A percentile compares a stretch with the other conserved stretches of the same genome.
Evolutionary conservation across 2,113 vertebrate genomes (phyloP).

Genomic region (Hemiprocne comata): DNA sequence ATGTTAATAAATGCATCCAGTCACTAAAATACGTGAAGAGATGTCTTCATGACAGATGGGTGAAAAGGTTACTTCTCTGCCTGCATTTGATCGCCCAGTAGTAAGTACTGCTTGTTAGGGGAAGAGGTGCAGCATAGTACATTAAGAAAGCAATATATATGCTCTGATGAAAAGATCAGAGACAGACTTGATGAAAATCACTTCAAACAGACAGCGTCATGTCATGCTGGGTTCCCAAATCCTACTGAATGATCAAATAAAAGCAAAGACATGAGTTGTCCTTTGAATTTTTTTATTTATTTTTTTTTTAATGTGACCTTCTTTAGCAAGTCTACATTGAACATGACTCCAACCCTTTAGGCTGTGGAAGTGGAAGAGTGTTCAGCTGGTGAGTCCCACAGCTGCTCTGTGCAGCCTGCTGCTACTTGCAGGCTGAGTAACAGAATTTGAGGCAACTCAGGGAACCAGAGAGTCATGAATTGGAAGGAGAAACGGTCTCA

Average conservation of each 20-base stretch:
- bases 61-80: neutral
- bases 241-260: neutral
- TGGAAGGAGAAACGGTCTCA: neutral
- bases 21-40: neutral
- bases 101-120: neutral
- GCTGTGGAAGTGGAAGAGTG: neutral
- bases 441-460: neutral
- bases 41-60: neutral
- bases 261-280: neutral
- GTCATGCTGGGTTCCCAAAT: neutral
- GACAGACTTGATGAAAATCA: neutral
- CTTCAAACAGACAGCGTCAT: neutral
- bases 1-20: neutral
- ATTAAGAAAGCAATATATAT: neutral
- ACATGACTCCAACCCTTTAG: neutral
- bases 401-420: neutral
- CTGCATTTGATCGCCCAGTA: neutral
- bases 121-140: neutral
- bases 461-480: neutral
- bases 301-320: neutral
- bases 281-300: neutral
- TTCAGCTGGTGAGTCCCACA: neutral
- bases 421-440: neutral
- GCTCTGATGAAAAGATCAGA: neutral
- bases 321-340: neutral